Conservation (phyloP, 2,888 invertebrate species). For the Yponomeuta sedellus region DNA sequence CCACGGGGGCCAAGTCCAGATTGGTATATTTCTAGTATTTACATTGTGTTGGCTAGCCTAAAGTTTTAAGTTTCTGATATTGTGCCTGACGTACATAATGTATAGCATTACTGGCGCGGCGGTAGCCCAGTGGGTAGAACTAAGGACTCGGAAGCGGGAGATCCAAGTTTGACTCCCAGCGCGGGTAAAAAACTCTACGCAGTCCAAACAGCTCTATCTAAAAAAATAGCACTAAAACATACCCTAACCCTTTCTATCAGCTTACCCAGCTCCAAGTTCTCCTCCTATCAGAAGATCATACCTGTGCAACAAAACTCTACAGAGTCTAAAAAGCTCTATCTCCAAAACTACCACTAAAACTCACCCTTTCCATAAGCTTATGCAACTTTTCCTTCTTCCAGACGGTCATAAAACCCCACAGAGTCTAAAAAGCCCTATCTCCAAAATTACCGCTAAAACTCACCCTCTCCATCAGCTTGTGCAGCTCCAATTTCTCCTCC, state of each 20-base stretch:
- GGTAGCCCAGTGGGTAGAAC: no score
- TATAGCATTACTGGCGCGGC: no score
- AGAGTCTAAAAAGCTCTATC: slow-evolving; percentile 91
- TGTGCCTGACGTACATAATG: no score
- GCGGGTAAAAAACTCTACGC: no score
- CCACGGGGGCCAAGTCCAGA: no score
- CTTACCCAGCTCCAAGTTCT: slow-evolving; percentile 97
- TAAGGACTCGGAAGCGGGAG: no score
- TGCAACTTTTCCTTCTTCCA: slow-evolving; percentile 97
- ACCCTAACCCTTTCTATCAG: slow-evolving; percentile 82
- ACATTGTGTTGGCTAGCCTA: no score
- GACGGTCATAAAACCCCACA: slow-evolving; percentile 72
- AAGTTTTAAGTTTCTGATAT: no score
- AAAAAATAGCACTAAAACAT: not conserved
- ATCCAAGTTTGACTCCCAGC: no score
- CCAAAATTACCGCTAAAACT: slow-evolving; percentile 22
- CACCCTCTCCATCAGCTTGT: slow-evolving; percentile 88
- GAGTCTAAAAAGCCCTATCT: not conserved
- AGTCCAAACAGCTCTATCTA: slow-evolving; percentile 6
- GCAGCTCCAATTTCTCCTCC: slow-evolving; percentile 97
- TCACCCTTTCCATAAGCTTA: slow-evolving; percentile 85
- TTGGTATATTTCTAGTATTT: no score
- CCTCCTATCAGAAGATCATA: slow-evolving; percentile 98
- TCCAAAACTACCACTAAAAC: slow-evolving; percentile 63
- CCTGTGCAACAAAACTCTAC: slow-evolving; percentile 94